Conservation (phyloP, 2,888 invertebrate species). For the Lottia scabra region DNA sequence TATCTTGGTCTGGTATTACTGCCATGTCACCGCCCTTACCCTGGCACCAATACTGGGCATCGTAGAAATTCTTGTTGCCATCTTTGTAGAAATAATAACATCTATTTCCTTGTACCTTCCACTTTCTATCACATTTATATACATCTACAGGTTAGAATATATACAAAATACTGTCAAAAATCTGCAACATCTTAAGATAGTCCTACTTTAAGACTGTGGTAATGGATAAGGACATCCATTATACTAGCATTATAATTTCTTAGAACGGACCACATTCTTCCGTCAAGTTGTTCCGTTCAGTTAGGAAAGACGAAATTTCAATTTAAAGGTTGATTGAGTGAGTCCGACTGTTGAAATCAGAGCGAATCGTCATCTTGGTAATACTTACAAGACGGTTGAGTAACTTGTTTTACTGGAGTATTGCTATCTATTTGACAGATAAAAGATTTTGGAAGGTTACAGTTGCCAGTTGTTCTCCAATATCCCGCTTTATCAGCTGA, state of each 20-base stretch:
- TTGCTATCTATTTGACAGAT: slow-evolving; percentile 45
- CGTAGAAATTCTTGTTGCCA: slow-evolving; percentile 22
- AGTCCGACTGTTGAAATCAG: no score
- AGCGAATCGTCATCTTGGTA: no score
- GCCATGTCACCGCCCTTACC: slow-evolving; percentile 24
- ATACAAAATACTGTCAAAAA: background rate
- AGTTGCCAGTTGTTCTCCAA: slow-evolving; percentile 44
- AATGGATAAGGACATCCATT: background rate
- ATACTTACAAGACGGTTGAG: slow-evolving; percentile 41
- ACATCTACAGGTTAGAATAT: background rate
- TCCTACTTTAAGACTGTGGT: background rate
- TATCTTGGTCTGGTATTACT: slow-evolving; percentile 9
- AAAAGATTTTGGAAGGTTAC: slow-evolving; percentile 35
- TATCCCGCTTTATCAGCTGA: slow-evolving; percentile 9
- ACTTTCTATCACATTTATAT: slow-evolving; percentile 18
- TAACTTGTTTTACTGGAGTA: slow-evolving; percentile 27
- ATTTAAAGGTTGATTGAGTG: no score
- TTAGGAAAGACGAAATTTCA: no score
- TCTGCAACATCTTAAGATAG: background rate
- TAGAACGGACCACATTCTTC: no score
- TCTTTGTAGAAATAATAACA: slow-evolving; percentile 26
- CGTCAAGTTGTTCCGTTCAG: no score
- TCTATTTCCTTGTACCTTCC: slow-evolving; percentile 12
- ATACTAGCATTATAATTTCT: no score
- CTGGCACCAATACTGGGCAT: slow-evolving; percentile 27